phyloP scores from a whole-genome alignment of 2,113 vertebrate species.

The Cygnus atratus region DNA sequence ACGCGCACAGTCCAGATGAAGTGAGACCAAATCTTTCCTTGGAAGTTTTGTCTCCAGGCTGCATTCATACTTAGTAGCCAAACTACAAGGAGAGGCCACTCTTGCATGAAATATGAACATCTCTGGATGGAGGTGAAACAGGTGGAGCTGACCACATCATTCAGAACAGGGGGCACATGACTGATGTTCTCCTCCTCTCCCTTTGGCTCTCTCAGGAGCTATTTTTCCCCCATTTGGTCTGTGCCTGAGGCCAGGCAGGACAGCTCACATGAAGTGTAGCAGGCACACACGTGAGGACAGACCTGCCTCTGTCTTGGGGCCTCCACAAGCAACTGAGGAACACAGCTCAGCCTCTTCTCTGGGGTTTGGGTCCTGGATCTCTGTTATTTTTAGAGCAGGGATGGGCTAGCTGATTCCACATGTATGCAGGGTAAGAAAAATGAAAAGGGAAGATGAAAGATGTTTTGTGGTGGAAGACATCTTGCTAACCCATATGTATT shows the following conservation, averaged over 20 bases:
- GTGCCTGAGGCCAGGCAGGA: neutral
- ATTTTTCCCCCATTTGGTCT: neutral
- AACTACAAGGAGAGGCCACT: neutral
- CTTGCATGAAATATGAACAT: neutral
- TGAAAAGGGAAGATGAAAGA: neutral
- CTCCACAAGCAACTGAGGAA: neutral
- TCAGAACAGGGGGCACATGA: neutral
- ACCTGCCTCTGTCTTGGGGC: neutral
- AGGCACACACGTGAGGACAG: neutral
- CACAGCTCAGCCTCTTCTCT: neutral
- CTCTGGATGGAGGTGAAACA: neutral
- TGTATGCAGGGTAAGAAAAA: neutral
- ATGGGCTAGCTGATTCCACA: neutral
- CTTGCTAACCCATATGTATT: neutral
- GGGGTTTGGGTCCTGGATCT: neutral
- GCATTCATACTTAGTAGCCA: accelerated
- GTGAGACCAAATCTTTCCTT: neutral
- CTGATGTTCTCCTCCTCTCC: neutral
- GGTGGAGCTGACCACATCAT: neutral
- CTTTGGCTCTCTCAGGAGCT: neutral
- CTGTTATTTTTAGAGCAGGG: neutral
- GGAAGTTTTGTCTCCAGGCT: neutral
- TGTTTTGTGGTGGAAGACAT: neutral
- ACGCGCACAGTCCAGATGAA: neutral
- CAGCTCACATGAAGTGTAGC: neutral